Evolutionary conservation across 2,888 invertebrate species (phyloP).

Genomic region (Cantharis lateralis): DNA sequence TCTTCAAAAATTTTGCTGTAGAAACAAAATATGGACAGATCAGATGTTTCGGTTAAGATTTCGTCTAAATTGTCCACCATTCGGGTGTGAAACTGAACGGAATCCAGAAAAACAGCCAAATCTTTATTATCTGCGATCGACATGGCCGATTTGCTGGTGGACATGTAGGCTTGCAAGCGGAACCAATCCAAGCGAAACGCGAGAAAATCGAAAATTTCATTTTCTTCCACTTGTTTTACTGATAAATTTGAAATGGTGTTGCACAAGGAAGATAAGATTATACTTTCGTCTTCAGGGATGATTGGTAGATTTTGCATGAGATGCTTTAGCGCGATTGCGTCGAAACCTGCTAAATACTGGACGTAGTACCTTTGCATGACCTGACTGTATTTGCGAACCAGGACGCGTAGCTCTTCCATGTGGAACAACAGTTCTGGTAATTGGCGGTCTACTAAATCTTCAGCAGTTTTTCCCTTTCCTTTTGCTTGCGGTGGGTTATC

Average conservation of each 20-base stretch:
- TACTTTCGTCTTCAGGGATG: constrained; percentile 93
- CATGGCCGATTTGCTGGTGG: constrained; percentile 79
- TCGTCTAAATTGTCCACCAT: constrained; percentile 98
- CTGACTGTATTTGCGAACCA: constrained; percentile 91
- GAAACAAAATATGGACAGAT: constrained; percentile 97
- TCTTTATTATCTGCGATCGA: constrained; percentile 83
- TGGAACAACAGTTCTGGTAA: constrained; percentile 96
- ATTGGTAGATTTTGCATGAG: constrained; percentile 81
- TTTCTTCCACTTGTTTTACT: constrained; percentile 95
- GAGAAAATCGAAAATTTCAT: constrained; percentile 93
- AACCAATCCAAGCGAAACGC: constrained; percentile 97
- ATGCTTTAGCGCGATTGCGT: constrained; percentile 88
- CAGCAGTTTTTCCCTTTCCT: constrained; percentile 81
- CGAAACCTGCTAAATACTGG: constrained; percentile 94
- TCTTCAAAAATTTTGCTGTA: constrained; percentile 96
- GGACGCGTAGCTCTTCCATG: constrained; percentile 94
- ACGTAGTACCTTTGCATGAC: constrained; percentile 98
- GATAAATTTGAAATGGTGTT: constrained; percentile 83
- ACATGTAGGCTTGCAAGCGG: constrained; percentile 91
- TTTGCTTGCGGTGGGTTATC: constrained; percentile 91
- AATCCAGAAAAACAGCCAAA: constrained; percentile 90
- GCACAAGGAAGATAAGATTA: constrained; percentile 90
- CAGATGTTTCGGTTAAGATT: constrained; percentile 94
- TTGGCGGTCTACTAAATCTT: constrained; percentile 93
- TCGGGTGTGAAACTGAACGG: constrained; percentile 94